phyloP scores from a whole-genome alignment of 1,140 invertebrate genomes.

The Drosophila busckii region DNA sequence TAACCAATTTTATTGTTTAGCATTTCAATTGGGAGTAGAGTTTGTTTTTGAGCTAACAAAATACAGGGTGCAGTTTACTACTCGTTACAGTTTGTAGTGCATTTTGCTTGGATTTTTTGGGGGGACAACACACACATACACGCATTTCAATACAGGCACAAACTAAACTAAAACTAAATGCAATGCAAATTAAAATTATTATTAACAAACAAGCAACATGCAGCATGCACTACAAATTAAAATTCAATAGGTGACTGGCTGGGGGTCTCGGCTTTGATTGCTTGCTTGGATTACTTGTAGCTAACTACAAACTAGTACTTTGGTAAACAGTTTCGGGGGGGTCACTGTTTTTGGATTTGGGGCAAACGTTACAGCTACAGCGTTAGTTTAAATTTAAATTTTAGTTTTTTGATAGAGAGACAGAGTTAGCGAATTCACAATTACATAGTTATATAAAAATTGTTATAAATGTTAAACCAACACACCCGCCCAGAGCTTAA shows the following conservation, averaged over 20 bases:
- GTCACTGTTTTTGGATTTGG: conserved; percentile 6
- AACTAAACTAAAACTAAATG: conserved; percentile 4
- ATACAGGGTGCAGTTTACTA: conserved; percentile 63
- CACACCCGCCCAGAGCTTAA: conserved; percentile 62
- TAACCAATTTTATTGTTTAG: conserved; percentile 48
- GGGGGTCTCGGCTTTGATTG: too few species aligned
- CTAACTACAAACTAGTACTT: too few species aligned
- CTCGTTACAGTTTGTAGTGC: conserved; percentile 24
- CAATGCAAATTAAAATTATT: conserved; percentile 20
- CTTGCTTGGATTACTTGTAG: too few species aligned
- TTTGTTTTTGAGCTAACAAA: conserved; percentile 36
- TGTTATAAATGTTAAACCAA: conserved; percentile 39
- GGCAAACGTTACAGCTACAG: too few species aligned
- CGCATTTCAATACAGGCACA: conserved; percentile 7
- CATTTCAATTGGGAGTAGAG: conserved; percentile 32
- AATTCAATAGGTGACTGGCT: conserved; percentile 17
- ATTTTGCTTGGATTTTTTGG: too few species aligned
- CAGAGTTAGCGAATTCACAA: conserved; percentile 14
- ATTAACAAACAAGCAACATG: conserved; percentile 41
- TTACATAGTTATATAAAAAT: conserved; percentile 27
- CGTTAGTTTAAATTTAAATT: conserved; percentile 20
- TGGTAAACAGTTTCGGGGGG: conserved; percentile 2
- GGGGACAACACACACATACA: background rate
- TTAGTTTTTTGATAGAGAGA: conserved; percentile 8
- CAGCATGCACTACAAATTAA: conserved; percentile 28